Evolutionary conservation across 2,113 vertebrate species (phyloP).

Genomic region (Hypomesus transpacificus): DNA sequence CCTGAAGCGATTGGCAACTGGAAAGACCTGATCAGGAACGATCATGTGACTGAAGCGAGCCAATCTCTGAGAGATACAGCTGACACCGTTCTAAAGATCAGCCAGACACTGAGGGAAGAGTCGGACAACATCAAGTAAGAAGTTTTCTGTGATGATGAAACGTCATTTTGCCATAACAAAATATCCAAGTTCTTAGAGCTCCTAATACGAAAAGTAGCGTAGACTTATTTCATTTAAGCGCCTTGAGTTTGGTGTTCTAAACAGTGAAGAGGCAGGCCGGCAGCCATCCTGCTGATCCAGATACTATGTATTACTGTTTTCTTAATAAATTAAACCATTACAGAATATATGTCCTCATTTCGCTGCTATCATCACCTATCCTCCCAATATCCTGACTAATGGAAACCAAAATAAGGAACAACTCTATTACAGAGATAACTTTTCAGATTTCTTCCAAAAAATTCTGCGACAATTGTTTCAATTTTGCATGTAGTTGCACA

Average conservation of each 20-base stretch:
- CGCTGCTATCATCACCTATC: constrained; percentile 21
- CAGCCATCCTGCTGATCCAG: constrained; percentile 37
- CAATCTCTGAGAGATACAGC: no score
- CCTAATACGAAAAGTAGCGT: no score
- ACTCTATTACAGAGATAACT: neutral
- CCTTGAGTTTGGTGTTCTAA: neutral
- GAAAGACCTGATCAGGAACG: no score
- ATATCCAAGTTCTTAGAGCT: no score
- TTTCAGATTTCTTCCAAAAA: neutral
- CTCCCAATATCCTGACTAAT: constrained; percentile 24
- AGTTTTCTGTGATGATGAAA: no score
- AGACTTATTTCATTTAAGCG: no score
- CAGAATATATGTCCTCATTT: constrained; percentile 30
- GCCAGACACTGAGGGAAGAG: no score
- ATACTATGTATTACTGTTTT: constrained; percentile 41
- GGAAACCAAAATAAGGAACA: neutral
- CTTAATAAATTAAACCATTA: constrained; percentile 9
- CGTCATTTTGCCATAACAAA: no score
- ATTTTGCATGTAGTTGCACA: neutral
- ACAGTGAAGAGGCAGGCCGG: constrained; percentile 12
- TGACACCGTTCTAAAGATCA: no score
- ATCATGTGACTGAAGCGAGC: no score
- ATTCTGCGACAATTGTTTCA: neutral
- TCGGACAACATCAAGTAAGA: neutral
- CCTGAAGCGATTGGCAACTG: no score